Percentiles rank a stretch among this genome's conserved stretches.
These are phyloP conservation scores for Trachops cirrhosus DNA, from an alignment of 2,797 vertebrate genomes.

Conservation along the genomic window DNA sequence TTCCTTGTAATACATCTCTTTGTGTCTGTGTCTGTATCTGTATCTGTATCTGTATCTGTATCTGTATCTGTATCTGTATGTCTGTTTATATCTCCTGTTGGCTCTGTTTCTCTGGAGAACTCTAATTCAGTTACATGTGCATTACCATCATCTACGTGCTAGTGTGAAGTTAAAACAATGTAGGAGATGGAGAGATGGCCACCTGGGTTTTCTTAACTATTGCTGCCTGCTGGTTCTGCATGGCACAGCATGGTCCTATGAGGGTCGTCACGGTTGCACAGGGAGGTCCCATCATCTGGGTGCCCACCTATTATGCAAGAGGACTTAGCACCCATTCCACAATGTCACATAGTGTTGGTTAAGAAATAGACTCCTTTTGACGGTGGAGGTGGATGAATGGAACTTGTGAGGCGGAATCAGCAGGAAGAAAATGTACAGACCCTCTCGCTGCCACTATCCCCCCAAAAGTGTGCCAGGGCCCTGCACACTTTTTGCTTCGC, in stretches of 20 bases:
- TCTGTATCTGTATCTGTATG: too few relatives aligned
- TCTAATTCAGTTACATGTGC: neutral
- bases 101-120: neutral
- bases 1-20: neutral
- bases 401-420: neutral
- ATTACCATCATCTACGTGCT: neutral
- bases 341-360: neutral
- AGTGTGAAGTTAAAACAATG: neutral
- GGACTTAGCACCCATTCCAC: neutral
- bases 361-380: neutral
- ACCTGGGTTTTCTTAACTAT: neutral
- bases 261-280: neutral
- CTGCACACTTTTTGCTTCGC: rapidly evolving
- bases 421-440: neutral
- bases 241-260: neutral
- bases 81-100: neutral
- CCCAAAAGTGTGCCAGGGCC: neutral
- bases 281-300: neutral
- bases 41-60: neutral
- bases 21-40: neutral
- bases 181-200: neutral
- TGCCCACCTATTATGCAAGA: neutral
- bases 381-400: neutral
- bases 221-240: neutral
- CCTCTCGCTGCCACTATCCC: rapidly evolving